Conservation (phyloP, 2,888 invertebrate genomes). For the Diaperis boleti region DNA sequence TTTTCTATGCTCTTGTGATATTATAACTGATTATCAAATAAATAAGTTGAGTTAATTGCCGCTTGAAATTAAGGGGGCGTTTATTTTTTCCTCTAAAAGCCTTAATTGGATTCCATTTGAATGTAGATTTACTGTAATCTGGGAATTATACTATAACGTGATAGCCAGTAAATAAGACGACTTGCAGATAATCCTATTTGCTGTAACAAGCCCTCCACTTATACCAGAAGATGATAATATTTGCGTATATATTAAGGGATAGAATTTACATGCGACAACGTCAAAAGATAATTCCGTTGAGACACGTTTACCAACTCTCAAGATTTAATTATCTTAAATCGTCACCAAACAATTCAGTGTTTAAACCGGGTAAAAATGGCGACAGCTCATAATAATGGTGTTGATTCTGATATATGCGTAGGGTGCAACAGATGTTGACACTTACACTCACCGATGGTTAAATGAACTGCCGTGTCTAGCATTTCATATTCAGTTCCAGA, state of each 20-base stretch:
- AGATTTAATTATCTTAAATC: neutral
- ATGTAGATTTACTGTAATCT: slow-evolving; percentile 40
- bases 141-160: slow-evolving; percentile 46
- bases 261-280: slow-evolving; percentile 17
- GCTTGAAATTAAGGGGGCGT: neutral
- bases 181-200: slow-evolving; percentile 46
- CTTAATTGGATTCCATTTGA: slow-evolving; percentile 19
- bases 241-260: slow-evolving; percentile 28
- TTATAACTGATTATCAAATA: neutral
- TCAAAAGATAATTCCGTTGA: slow-evolving; percentile 17
- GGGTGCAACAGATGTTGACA: slow-evolving; percentile 41
- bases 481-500: slow-evolving; percentile 32
- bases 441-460: slow-evolving; percentile 37
- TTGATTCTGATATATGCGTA: slow-evolving; percentile 13
- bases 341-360: neutral
- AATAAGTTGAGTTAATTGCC: neutral
- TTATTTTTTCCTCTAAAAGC: slow-evolving; percentile 1
- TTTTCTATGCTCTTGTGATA: neutral
- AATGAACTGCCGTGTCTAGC: slow-evolving; percentile 41
- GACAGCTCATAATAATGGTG: neutral
- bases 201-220: slow-evolving; percentile 33
- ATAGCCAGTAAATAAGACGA: slow-evolving; percentile 47
- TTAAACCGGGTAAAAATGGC: neutral
- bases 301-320: neutral
- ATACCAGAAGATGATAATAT: slow-evolving; percentile 30